These are phyloP conservation scores for Halcyon leucocephala DNA, from an alignment of 2,797 vertebrate genomes.

Conservation along the genomic window DNA sequence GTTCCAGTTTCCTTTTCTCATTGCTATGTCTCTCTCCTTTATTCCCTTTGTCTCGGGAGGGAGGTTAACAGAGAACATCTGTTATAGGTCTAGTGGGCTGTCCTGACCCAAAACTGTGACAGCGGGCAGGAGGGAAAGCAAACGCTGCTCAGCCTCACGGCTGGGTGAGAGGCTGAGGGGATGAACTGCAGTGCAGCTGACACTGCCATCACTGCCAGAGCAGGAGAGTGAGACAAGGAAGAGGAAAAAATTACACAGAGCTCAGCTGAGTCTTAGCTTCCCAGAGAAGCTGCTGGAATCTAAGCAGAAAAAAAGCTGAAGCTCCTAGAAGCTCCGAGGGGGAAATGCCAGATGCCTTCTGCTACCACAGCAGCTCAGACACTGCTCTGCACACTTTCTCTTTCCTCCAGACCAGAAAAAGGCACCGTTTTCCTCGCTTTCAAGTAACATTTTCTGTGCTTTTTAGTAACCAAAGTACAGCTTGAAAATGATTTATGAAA, in stretches of 20 bases:
- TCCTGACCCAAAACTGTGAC: too few relatives aligned
- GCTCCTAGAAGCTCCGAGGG: neutral
- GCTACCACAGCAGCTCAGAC: neutral
- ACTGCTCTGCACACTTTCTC: accelerated
- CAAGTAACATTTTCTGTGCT: neutral
- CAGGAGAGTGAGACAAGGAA: neutral
- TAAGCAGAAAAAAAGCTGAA: neutral
- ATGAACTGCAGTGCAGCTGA: accelerated
- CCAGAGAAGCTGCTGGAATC: neutral
- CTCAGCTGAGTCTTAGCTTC: neutral
- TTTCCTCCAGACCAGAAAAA: neutral
- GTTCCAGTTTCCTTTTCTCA: too few relatives aligned
- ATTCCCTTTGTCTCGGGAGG: too few relatives aligned
- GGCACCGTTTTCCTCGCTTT: neutral
- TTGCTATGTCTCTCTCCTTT: too few relatives aligned
- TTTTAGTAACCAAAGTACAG: neutral
- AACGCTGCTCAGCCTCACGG: neutral
- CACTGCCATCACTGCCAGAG: neutral
- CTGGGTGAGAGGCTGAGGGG: neutral
- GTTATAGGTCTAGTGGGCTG: too few relatives aligned
- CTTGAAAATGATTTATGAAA: neutral
- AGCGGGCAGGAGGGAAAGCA: neutral
- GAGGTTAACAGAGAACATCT: too few relatives aligned
- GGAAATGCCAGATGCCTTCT: neutral
- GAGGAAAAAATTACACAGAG: accelerated